Base-by-base conservation (phyloP, 2,888 invertebrate genomes). In the Epinotia nisella region DNA sequence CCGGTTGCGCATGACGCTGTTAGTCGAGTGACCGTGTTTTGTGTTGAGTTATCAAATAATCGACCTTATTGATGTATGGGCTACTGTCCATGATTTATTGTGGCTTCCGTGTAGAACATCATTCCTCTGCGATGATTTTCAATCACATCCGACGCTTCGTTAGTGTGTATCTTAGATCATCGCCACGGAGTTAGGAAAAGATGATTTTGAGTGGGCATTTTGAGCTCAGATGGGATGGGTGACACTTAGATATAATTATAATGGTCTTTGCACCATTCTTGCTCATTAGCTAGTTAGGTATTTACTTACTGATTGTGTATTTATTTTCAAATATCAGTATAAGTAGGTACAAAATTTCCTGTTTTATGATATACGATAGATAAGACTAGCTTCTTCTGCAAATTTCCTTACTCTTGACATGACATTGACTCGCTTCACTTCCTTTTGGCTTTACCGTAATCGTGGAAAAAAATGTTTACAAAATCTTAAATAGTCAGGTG, bases 101-200 rank as follows among this genome's bases (percentile, higher is more conserved):
- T 89, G 85, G 89, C 92, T 93, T 91, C 92, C 91, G 93, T 89
- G 87, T 91, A 91, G 90, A 92, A 93, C 92, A 93, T 87, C 89
- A 88, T 91, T 90, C 86, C 91, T 90, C 85, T 83, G 84, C 87
- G 90, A 91, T 92, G 92, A 93, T 92, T 93, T 92, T 92, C 93
- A 93, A 93, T 93, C 93, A 93, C 87, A 92, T 90, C 88, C 87
- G 91, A 91, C 86, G 92, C 88, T 93, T 93, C 93, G 93, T 93
- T 93, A 93, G 91, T 87, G 84, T 82, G 81, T 90, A 89, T 91
- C 92, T 90, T 78, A 81, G 83, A 89, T 90, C 87, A 79, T 79
- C 75, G 75, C 74, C 78, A 75, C 62, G 70, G 70, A 76, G 68
- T 60, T 74, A 35, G 60, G 75, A 71, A 74, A 75, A 69, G 75